Base-by-base conservation (phyloP, 2,888 invertebrate genomes). In the Mythimna ferrago region DNA sequence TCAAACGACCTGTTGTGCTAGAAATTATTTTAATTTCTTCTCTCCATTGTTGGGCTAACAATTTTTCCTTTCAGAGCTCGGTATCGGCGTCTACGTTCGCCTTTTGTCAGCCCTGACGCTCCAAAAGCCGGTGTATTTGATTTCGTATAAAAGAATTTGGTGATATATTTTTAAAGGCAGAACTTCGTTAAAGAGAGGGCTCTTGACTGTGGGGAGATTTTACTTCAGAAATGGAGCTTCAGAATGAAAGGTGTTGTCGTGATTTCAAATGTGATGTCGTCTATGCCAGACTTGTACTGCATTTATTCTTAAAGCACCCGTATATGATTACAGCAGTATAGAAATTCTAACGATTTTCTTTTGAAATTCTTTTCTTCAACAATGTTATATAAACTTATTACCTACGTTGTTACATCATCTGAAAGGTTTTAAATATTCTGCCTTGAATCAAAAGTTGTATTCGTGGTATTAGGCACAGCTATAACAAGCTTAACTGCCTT, bases 11-110 rank as follows among this genome's bases (percentile, higher is more conserved):
- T 84, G 85, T 84, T 84, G 83, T 85, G 75, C 64, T 71, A 74
- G 74, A 85, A 82, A 76, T 83, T 83, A 85, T 85, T 85, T 81
- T 81, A 85, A 85, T 84, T 81, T 78, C 77, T 81, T 60, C 60
- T 44, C 38, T 44, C 71, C 32, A 79, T 83, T 85, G 81, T 85
- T 53, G 71, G 9, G 72, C 66, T 81, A 81, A 85, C 77, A 81
- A 81, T 83, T 83, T 79, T 81, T 83, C 76, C 68, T 75, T 83
- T 79, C 71, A 79, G 61, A 32, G 21, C 56, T 58, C 51, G n/a
- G 71, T 67, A 83, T 82, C 71, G 76, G 69, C 60, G 73, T 75
- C 68, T 72, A 63, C 70, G 71, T 64, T 69, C 71, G 71, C 63
- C 85, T 82, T 84, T 84, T 84, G 82, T 84, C 68, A 81, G 74